Percentiles rank a stretch among this genome's conserved stretches.
These are phyloP conservation scores for Parelbella ahira DNA, from an alignment of 2,888 invertebrate genomes.

Conservation along the genomic window DNA sequence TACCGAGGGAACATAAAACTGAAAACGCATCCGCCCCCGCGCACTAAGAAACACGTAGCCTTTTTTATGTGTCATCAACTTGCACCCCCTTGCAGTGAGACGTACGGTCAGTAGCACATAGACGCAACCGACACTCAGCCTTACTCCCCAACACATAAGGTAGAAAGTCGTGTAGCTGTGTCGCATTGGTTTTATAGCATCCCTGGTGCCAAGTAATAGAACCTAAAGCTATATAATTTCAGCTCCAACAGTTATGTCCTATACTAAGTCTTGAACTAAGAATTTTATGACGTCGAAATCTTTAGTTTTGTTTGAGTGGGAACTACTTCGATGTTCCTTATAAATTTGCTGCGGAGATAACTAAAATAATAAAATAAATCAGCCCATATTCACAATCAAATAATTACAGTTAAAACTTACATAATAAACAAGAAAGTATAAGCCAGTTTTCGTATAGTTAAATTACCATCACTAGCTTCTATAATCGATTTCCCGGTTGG, in stretches of 20 bases:
- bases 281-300: constrained; percentile 16
- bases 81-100: constrained; percentile 20
- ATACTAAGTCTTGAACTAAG: constrained; percentile 13
- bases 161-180: constrained; percentile 1
- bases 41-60: constrained; percentile 16
- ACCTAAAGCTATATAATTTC: constrained; percentile 17
- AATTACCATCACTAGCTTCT: too few relatives aligned
- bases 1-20: constrained; percentile 11
- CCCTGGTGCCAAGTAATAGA: constrained; percentile 3
- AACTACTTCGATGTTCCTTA: too few relatives aligned
- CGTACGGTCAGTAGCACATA: constrained; percentile 13
- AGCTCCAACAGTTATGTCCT: constrained; percentile 8
- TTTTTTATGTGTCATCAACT: constrained; percentile 28
- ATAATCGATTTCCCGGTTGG: too few relatives aligned
- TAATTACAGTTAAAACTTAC: too few relatives aligned
- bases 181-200: constrained; percentile 20
- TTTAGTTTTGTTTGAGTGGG: constrained; percentile 17
- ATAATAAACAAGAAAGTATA: too few relatives aligned
- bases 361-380: too few relatives aligned
- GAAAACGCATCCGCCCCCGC: constrained; percentile 8
- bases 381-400: too few relatives aligned
- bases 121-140: not conserved
- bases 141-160: not conserved
- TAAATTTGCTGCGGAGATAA: too few relatives aligned
- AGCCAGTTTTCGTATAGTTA: too few relatives aligned